Percentiles rank a stretch among this genome's conserved stretches.
phyloP scores from a whole-genome alignment of 2,797 vertebrate species.

The Hippopotamyrus pictus region DNA sequence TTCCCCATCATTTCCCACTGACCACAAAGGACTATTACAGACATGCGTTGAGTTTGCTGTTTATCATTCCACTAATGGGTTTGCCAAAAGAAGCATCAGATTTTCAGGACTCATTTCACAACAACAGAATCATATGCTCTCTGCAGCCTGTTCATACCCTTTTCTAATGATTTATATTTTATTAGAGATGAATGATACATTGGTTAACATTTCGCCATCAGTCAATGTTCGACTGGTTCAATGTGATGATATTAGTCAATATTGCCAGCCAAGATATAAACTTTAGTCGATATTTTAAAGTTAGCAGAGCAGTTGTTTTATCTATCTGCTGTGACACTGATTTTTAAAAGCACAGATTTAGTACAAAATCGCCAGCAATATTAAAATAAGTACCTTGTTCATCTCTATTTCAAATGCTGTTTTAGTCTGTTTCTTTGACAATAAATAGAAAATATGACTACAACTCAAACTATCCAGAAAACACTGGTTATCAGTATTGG shows the following conservation, averaged over 20 bases:
- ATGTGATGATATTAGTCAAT: background rate
- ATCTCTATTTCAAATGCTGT: background rate
- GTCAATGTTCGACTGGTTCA: background rate
- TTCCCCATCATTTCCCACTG: constrained; percentile 4
- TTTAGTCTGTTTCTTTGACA: background rate
- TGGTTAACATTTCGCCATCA: background rate
- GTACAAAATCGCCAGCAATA: background rate
- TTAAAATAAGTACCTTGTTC: background rate
- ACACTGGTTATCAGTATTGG: background rate
- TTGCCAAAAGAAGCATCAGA: background rate
- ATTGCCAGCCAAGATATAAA: background rate
- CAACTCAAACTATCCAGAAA: background rate
- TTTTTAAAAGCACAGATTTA: background rate
- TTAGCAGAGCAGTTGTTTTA: background rate
- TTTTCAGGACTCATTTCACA: background rate
- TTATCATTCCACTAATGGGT: background rate
- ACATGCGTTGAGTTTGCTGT: background rate
- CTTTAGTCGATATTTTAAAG: background rate
- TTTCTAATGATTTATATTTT: background rate
- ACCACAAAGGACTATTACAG: constrained; percentile 21
- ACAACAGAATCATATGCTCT: background rate
- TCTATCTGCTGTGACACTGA: background rate
- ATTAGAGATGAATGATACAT: background rate
- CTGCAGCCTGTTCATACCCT: background rate
- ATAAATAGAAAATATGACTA: background rate